These are phyloP conservation scores for Adrianichthys oophorus DNA, from an alignment of 2,797 vertebrate genomes.

Conservation along the genomic window DNA sequence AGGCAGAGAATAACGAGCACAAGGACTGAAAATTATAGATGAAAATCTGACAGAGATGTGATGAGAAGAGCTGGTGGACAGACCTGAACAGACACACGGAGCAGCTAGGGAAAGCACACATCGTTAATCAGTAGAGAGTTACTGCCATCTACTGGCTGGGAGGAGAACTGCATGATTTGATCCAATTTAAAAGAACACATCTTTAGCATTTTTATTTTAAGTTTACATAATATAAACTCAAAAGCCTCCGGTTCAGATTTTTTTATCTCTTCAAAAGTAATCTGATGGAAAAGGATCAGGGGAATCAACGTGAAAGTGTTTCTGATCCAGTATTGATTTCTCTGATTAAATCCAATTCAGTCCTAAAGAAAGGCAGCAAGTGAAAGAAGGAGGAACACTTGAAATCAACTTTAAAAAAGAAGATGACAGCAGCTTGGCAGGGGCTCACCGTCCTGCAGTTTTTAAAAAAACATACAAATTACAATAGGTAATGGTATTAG, in stretches of 20 bases:
- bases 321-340: conserved; percentile 32
- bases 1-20: too few species aligned
- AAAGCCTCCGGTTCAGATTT: background rate
- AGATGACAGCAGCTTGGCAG: background rate
- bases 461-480: too few species aligned
- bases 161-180: background rate
- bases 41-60: too few species aligned
- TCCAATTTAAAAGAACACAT: background rate
- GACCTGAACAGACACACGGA: conserved; percentile 1
- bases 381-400: conserved; percentile 11
- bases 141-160: conserved; percentile 75
- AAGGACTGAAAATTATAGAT: too few species aligned
- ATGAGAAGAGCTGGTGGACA: too few species aligned
- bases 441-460: too few species aligned
- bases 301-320: conserved; percentile 1
- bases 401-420: background rate
- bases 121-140: conserved; percentile 46
- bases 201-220: background rate
- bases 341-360: conserved; percentile 16
- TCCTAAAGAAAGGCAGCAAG: conserved; percentile 5
- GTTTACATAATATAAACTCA: background rate
- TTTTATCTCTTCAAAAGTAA: background rate
- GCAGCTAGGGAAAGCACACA: background rate
- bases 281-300: background rate
- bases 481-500: too few species aligned